Evolutionary conservation across 2,113 vertebrate genomes (phyloP), one percentile per base, ranked within the genome.

Genomic region (Paralichthys olivaceus): DNA sequence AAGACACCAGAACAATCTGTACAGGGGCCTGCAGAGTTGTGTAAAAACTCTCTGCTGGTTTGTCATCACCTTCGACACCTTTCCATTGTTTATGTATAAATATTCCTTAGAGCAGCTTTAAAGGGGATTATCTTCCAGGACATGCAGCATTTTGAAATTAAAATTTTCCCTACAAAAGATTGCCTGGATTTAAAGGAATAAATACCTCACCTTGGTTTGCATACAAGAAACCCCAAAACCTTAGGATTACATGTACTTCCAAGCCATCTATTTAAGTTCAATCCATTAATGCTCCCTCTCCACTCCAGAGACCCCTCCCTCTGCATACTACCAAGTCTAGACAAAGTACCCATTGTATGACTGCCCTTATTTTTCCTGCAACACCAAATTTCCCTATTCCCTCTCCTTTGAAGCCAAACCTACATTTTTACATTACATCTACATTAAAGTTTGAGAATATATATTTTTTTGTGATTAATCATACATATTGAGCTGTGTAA

Each of bases 281-380:
- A 60, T 84, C 79, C 84, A 79, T 81, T 86, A 83, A 88, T 72
- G 84, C 78, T 80, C 82, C 43, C 5, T 71, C 75, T 66, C 83
- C 81, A 65, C 79, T 14, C 1, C 74, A 54, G 57, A 61, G 49
- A 59, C 49, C 79, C 82, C 80, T 77, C 83, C 81, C 58, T 61
- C 75, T 6, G 7, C 65, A 43, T 9, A 69, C 40, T 32, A 76
- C 59, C 73, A 49, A 59, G 67, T 65, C 71, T 66, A 83, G 66
- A 94, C 93, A 93, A 89, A 93, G 92, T 93, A 34, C 55, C 83
- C 84, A 90, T 94, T 93, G 92, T 94, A 77, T 75, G 74, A 25
- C 54, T 87, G 89, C 75, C 80, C 82, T 90, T 85, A 88, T 90
- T 90, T 82, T 87, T 79, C 77, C 83, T 66, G 76, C 85, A 84